Base-by-base conservation (phyloP, 2,113 vertebrate species). In the Butorides virescens region DNA sequence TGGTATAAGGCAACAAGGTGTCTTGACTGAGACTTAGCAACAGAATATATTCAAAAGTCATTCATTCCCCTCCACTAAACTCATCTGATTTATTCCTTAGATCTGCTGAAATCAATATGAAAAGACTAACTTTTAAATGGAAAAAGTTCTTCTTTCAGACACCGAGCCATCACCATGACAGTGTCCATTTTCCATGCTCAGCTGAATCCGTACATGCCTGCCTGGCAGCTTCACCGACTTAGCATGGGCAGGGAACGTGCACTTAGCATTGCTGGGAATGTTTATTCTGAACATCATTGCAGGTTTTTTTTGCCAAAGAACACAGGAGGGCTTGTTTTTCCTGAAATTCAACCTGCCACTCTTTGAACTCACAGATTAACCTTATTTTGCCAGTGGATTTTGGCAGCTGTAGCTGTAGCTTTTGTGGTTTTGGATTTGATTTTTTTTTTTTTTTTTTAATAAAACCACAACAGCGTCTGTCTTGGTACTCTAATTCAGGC, bases 121-220 rank as follows among this genome's bases (percentile, higher is more conserved):
- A 91, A 72, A 82, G 13, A 19, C 26, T 81, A 90, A 70, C 58
- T 94, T 94, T 39, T 59, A 95, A 87, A 55, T 47, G 21, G 83
- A 76, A 74, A 86, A 86, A 56, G 52, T 39, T 88, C 11, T 93
- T 87, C 88, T 92, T 88, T 92, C 84, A 88, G 77, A 36, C 32
- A 55, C 46, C 5, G n/a, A 97, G 89, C 86, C 74, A 92, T 97
- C 94, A 91, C 92, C 92, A 96, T 95, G 94, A 29, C 84, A 95
- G 86, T 74, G 94, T 91, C 91, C 91, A 95, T 96, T 95, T 95
- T 88, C 94, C 62, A 47, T 71, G 91, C 91, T 86, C 81, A 21
- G 46, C 16, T 94, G 91, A 93, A 70, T 66, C 42, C 0, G 84
- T 89, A 70, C 94, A 94, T 95, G 96, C 46, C 83, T 95, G 58